These are phyloP conservation scores for Epizoanthus ramosus DNA, from an alignment of 92 coral and sea anemone species.

Conservation along the genomic window DNA sequence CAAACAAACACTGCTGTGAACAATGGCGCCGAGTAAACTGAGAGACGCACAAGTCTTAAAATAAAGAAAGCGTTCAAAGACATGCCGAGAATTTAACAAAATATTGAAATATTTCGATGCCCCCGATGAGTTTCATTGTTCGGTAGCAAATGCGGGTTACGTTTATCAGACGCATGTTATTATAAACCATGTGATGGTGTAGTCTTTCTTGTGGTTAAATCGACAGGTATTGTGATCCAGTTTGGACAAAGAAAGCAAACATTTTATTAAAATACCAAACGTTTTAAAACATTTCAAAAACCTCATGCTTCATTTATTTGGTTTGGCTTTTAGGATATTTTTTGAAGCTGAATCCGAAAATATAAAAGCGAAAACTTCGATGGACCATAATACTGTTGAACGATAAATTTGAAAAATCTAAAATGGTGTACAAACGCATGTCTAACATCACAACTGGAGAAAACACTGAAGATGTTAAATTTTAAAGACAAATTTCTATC, in stretches of 20 bases:
- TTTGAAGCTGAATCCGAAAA: no score
- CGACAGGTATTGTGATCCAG: slow-evolving; percentile 9
- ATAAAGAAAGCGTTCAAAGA: neutral
- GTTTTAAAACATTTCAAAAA: no score
- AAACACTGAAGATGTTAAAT: no score
- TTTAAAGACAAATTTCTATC: no score
- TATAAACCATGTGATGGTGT: neutral
- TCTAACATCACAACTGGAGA: no score
- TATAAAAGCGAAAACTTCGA: no score
- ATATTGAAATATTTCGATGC: neutral
- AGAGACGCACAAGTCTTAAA: neutral
- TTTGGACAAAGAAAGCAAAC: slow-evolving; percentile 8
- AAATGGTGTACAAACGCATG: no score
- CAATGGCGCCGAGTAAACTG: neutral
- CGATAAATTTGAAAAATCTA: no score
- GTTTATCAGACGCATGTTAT: neutral
- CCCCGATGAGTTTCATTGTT: slow-evolving; percentile 25
- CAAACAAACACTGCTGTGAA: neutral
- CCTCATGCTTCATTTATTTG: no score
- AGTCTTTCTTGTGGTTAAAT: slow-evolving; percentile 28
- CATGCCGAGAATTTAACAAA: neutral
- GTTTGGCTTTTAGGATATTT: no score
- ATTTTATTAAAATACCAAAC: neutral
- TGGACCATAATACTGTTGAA: no score
- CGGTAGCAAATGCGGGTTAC: neutral